Conservation (phyloP, 2,888 invertebrate genomes). For the Bombyx huttoni region DNA sequence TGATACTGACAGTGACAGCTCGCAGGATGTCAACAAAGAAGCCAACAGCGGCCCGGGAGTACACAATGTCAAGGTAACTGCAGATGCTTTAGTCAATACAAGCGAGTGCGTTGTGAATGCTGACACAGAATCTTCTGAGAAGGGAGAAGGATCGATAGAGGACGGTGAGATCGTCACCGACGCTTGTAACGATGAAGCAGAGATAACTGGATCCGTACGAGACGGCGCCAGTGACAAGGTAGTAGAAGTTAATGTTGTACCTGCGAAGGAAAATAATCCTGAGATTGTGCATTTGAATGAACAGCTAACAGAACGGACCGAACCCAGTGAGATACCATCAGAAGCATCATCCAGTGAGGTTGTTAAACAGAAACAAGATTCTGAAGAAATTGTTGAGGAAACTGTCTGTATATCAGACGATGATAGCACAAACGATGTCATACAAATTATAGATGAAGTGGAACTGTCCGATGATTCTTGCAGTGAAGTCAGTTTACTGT, state of each 20-base stretch:
- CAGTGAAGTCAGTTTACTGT: constrained; percentile 45
- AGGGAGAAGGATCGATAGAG: too few relatives aligned
- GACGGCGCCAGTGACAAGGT: too few relatives aligned
- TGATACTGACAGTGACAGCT: constrained; percentile 31
- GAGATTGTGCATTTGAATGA: too few relatives aligned
- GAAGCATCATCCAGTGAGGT: too few relatives aligned
- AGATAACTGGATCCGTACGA: too few relatives aligned
- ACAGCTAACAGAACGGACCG: too few relatives aligned
- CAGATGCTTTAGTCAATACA: neutral
- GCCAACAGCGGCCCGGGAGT: neutral
- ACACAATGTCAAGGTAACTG: neutral
- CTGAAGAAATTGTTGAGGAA: neutral
- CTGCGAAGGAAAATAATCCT: too few relatives aligned
- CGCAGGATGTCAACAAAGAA: constrained; percentile 14
- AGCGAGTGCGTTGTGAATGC: neutral
- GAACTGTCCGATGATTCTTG: constrained; percentile 54
- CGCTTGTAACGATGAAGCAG: too few relatives aligned
- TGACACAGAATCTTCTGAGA: too few relatives aligned
- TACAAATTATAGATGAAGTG: constrained; percentile 39
- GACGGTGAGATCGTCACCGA: too few relatives aligned
- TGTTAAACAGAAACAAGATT: constrained; percentile 39
- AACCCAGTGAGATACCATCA: too few relatives aligned
- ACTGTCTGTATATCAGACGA: constrained; percentile 64
- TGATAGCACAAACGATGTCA: constrained; percentile 24
- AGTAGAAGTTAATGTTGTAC: too few relatives aligned